Evolutionary conservation across 1,140 invertebrate genomes (phyloP).

Genomic region (Aphaenogaster ashmeadi): DNA sequence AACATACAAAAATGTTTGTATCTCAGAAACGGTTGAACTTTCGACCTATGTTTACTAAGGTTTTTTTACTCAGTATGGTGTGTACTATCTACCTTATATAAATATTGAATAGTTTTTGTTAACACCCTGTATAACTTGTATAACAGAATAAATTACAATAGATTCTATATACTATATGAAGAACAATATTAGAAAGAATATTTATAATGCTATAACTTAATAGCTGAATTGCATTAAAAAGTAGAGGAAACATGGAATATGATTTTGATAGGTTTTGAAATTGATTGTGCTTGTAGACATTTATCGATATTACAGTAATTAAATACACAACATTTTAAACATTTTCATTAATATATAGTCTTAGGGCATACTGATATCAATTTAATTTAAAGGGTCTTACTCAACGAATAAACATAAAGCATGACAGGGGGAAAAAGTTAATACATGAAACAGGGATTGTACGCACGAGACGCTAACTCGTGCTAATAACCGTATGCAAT

Average conservation of each 20-base stretch:
- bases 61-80: too few species aligned
- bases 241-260: not conserved
- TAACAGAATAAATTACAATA: not conserved
- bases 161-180: not conserved
- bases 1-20: too few species aligned
- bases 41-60: too few species aligned
- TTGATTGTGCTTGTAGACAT: not conserved
- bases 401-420: slow-evolving; percentile 20
- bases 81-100: too few species aligned
- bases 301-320: slow-evolving; percentile 16
- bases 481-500: slow-evolving; percentile 60
- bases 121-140: not conserved
- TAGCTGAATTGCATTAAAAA: not conserved
- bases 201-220: not conserved
- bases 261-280: not conserved
- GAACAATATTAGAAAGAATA: not conserved
- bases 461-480: slow-evolving; percentile 52
- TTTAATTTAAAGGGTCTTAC: slow-evolving; percentile 41
- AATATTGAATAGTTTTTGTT: too few species aligned
- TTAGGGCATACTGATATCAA: slow-evolving; percentile 22
- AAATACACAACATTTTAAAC: slow-evolving; percentile 23
- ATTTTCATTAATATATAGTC: slow-evolving; percentile 29
- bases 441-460: slow-evolving; percentile 37
- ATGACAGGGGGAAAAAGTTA: slow-evolving; percentile 37
- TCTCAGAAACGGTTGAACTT: too few species aligned